Evolutionary conservation across 2,888 invertebrate genomes (phyloP).

Genomic region (Hartigia nigra): DNA sequence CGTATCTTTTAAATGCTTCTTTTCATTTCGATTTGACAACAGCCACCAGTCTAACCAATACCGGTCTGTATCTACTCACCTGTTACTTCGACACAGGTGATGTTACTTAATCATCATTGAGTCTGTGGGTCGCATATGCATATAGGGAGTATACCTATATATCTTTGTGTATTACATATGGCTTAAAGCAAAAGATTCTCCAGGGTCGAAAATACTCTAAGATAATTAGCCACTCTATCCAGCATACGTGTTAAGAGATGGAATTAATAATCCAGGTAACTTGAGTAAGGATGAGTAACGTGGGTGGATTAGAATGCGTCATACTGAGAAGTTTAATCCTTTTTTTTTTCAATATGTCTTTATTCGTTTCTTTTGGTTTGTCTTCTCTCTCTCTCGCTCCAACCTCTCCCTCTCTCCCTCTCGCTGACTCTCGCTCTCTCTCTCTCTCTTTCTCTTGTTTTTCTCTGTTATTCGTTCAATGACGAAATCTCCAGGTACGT

Average conservation of each 20-base stretch:
- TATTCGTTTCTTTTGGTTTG: not conserved
- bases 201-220: not conserved
- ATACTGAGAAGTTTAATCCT: not conserved
- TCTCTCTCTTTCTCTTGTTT: not conserved
- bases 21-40: not conserved
- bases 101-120: not conserved
- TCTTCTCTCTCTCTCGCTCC: not conserved
- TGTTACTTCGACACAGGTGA: not conserved
- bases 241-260: not conserved
- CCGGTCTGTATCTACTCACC: not conserved
- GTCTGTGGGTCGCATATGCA: not conserved
- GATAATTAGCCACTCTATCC: not conserved
- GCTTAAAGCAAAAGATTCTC: not conserved
- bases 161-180: not conserved
- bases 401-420: not conserved
- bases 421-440: not conserved
- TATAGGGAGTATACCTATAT: not conserved
- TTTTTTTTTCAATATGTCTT: not conserved
- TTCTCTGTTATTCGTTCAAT: not conserved
- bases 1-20: not conserved
- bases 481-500: not conserved
- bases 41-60: not conserved
- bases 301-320: not conserved
- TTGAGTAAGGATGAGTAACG: not conserved
- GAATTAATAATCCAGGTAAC: not conserved